Conservation (phyloP, 92 coral and sea anemone genomes). For the Palythoa grandis region DNA sequence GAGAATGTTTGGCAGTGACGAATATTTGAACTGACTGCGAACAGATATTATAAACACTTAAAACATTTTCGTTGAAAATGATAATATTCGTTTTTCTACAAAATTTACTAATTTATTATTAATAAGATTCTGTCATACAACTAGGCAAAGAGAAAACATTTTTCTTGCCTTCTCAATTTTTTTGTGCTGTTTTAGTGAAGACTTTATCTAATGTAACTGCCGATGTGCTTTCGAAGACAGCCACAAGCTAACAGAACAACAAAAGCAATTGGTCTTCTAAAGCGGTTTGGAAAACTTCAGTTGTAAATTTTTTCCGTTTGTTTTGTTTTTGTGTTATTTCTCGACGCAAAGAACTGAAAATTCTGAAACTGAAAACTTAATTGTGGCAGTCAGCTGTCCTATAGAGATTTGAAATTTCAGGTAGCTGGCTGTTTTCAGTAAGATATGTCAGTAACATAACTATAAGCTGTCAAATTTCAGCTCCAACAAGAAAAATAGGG, state of each 20-base stretch:
- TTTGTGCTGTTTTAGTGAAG: constrained; percentile 10
- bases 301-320: constrained; percentile 25
- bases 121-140: constrained; percentile 30
- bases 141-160: not conserved
- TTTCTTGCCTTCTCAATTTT: not conserved
- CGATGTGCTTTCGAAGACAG: not conserved
- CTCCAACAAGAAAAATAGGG: not conserved
- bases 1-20: not conserved
- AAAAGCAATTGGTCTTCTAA: not conserved
- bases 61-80: constrained; percentile 42
- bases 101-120: constrained; percentile 80
- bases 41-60: not conserved
- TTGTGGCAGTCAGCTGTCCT: not conserved
- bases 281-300: not conserved
- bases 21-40: not conserved
- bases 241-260: not conserved
- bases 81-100: constrained; percentile 58
- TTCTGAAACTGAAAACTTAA: not conserved
- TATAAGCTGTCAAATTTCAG: not conserved
- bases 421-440: not conserved
- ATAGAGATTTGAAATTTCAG: not conserved
- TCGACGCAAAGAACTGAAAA: not conserved
- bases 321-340: constrained; percentile 7
- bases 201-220: not conserved
- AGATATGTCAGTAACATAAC: not conserved